Base-by-base conservation (phyloP, 2,888 invertebrate species). In the Parthenolecanium corni region DNA sequence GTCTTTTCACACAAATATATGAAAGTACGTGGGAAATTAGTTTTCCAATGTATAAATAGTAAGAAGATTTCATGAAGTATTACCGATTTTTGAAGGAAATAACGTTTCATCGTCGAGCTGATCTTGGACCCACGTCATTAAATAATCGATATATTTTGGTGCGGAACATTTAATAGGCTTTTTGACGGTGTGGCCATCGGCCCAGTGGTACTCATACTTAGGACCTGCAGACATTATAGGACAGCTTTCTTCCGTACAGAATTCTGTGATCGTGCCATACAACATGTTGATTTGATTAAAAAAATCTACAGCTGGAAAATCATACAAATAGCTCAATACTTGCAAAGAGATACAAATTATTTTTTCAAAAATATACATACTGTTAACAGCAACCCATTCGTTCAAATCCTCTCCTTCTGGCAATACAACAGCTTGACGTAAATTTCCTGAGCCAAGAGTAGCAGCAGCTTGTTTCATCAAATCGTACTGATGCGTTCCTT, bases 251-350 rank as follows among this genome's bases (percentile, higher is more conserved):
- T 95, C 94, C 3, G 95, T 94, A 75, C 98, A 98, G 77, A 95
- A 96, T 77, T 98, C 98, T n/a, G 96, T 96, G 71, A 98, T 93
- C 31, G 97, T 98, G 57, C 98, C 98, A 72, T 97, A 98, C 67
- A 98, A 78, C 97, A 98, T 98, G 77, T 96, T 96, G 73, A 98
- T 97, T 81, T 99, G 98, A 77, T 98, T 98, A 78, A 97, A 98
- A 76, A 98, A 98, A 77, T 98, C 98, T 67, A 98, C 96, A 71
- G 96, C 96, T 96, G 77, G 20, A 52, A 62, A 47, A 16, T 18
- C 16, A 31, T 2, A 44, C 21, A 5, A 16, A 40, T n/a, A 21
- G 40, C n/a, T 57, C 11, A 3, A 31, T 16, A 6, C 11, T 51
- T 51, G 12, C n/a, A 61, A 38, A 40, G 24, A 6, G n/a, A n/a